Evolutionary conservation across 2,888 invertebrate genomes (phyloP).

Genomic region (Seira sanloemensis): DNA sequence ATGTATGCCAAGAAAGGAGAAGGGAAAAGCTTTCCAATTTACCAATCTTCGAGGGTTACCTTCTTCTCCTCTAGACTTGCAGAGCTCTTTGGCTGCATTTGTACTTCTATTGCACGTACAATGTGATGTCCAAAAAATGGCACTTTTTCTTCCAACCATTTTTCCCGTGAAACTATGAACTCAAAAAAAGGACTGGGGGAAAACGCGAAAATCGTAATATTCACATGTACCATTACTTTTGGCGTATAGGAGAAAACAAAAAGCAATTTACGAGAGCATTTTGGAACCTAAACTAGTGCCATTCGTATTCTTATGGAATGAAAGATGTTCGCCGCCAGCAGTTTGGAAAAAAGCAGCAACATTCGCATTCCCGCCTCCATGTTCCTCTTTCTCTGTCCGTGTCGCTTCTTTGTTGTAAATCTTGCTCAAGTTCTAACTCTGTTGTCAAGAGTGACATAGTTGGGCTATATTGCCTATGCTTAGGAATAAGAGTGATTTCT

Average conservation of each 20-base stretch:
- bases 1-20: slow-evolving; percentile 45
- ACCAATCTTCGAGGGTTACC: slow-evolving; percentile 46
- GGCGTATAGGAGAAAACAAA: neutral
- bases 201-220: slow-evolving; percentile 6
- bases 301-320: neutral
- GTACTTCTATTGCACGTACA: neutral
- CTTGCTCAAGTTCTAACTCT: slow-evolving; percentile 53
- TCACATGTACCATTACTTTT: neutral
- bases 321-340: slow-evolving; percentile 35
- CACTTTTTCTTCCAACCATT: neutral
- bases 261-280: neutral
- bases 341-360: slow-evolving; percentile 24
- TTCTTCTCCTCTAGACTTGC: neutral
- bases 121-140: slow-evolving; percentile 32
- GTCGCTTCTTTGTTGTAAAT: slow-evolving; percentile 40
- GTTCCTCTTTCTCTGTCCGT: neutral
- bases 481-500: slow-evolving; percentile 60
- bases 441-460: slow-evolving; percentile 65
- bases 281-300: neutral
- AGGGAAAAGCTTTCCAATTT: slow-evolving; percentile 54
- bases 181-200: neutral
- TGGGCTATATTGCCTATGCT: slow-evolving; percentile 54
- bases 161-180: neutral
- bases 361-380: neutral
- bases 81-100: no score